Evolutionary conservation across 2,797 vertebrate species (phyloP).

Genomic region (Manis pentadactyla): DNA sequence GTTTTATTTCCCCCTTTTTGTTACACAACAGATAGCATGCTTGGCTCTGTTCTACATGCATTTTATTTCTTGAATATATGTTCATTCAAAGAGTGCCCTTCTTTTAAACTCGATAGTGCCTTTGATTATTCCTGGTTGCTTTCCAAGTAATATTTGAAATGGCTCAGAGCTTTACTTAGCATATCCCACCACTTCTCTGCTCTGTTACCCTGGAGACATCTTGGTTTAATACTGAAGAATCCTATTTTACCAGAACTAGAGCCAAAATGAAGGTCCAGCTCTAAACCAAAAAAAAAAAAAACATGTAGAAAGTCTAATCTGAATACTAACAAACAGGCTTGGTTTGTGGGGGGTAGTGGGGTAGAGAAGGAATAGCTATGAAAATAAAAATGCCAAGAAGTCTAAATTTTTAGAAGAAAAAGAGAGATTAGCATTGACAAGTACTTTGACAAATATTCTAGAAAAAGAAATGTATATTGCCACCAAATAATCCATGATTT

Average conservation of each 20-base stretch:
- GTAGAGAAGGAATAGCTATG: not conserved
- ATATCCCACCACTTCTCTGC: slow-evolving; percentile 47
- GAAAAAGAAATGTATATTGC: not conserved
- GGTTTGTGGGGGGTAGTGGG: no score
- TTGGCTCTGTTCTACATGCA: not conserved
- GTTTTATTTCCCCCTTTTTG: not conserved
- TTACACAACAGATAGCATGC: not conserved
- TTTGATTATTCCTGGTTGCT: slow-evolving; percentile 52
- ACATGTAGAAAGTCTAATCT: slow-evolving; percentile 19
- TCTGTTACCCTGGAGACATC: slow-evolving; percentile 62
- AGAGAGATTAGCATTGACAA: not conserved
- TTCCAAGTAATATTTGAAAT: slow-evolving; percentile 40
- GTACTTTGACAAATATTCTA: not conserved
- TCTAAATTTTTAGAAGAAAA: slow-evolving; percentile 20
- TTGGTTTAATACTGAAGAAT: slow-evolving; percentile 52
- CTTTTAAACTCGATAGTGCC: slow-evolving; percentile 23
- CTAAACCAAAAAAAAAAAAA: not conserved
- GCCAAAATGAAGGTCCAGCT: slow-evolving; percentile 6
- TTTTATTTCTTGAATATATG: slow-evolving; percentile 24
- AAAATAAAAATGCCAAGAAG: slow-evolving; percentile 40
- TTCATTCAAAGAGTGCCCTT: slow-evolving; percentile 35
- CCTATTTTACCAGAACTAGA: slow-evolving; percentile 23
- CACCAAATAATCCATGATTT: not conserved
- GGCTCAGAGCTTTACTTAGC: slow-evolving; percentile 38
- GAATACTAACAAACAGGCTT: not conserved